These are phyloP conservation scores for Tubulanus polymorphus DNA, from an alignment of 2,888 invertebrate species.

Conservation along the genomic window DNA sequence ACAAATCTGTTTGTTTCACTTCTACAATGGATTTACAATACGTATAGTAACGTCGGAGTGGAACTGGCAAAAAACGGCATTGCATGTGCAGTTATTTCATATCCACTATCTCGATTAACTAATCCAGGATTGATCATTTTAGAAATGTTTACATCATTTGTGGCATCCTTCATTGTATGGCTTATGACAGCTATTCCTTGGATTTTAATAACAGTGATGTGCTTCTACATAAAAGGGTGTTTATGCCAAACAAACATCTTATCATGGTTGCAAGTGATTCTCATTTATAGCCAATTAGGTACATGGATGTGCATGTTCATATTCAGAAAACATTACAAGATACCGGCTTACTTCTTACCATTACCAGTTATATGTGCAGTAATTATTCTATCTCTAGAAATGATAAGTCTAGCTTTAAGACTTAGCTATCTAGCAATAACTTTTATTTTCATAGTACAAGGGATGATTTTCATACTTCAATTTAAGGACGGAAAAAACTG, in stretches of 20 bases:
- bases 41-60: constrained; percentile 27
- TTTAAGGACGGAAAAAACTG: constrained; percentile 9
- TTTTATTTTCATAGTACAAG: constrained; percentile 18
- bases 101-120: constrained; percentile 26
- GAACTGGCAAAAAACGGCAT: constrained; percentile 24
- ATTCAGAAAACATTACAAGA: no score
- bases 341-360: no score
- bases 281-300: no score
- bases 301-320: no score
- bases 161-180: constrained; percentile 1
- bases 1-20: constrained; percentile 27
- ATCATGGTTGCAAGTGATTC: no score
- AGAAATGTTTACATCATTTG: constrained; percentile 26
- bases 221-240: no score
- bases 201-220: background rate
- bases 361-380: no score
- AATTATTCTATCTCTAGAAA: no score
- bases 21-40: constrained; percentile 18
- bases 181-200: background rate
- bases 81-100: constrained; percentile 29
- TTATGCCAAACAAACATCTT: no score
- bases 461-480: constrained; percentile 21
- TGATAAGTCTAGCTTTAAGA: no score
- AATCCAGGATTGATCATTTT: constrained; percentile 18
- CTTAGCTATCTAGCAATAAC: no score